Evolutionary conservation across 1,140 invertebrate species (phyloP), one percentile per base, ranked within the genome.

Genomic region (Chymomyza costata): DNA sequence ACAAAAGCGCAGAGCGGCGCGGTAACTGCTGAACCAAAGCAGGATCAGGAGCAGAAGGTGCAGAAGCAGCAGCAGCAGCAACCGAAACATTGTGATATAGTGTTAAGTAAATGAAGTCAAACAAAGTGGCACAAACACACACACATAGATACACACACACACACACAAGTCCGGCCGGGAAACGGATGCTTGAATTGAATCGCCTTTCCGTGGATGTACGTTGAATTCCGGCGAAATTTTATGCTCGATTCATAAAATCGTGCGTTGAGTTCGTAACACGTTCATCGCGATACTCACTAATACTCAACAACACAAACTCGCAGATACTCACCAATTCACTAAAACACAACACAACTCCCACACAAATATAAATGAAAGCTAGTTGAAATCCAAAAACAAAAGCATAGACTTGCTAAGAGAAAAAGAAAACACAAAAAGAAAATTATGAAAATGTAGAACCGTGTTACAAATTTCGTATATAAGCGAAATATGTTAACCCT

Each of bases 221-320:
- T 41, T 48, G 80, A 65, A 70, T 70, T 83, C 80, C 66, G 65
- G 68, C 80, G 73, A 70, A 67, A 59, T 83, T 83, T 83, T 83
- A 83, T 83, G 80, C 80, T 67, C 68, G 80, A 53, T 48, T 59
- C 78, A 82, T 82, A 82, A 82, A 82, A 73, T 64, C 80, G 68
- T 74, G 58, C 59, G 65, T 56, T 21, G 80, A 82, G 78, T 78
- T 78, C 62, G 68, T 56, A 35, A 16, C 21, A 43, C 17, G 32
- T n/a, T 34, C 39, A 14, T 18, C 13, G 41, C 39, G 44, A 34
- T 11, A 44, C 17, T 32, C 16, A 40, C 14, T 5, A 39, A 13
- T 17, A 5, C 50, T 54, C 46, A 35, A 31, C 37, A 43, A 19
- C 30, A 31, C 30, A 35, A 15, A 46, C 49, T 58, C 32, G 43